These are phyloP conservation scores for Dolichoris vasculosae DNA, from an alignment of 1,140 invertebrate genomes.

Conservation along the genomic window DNA sequence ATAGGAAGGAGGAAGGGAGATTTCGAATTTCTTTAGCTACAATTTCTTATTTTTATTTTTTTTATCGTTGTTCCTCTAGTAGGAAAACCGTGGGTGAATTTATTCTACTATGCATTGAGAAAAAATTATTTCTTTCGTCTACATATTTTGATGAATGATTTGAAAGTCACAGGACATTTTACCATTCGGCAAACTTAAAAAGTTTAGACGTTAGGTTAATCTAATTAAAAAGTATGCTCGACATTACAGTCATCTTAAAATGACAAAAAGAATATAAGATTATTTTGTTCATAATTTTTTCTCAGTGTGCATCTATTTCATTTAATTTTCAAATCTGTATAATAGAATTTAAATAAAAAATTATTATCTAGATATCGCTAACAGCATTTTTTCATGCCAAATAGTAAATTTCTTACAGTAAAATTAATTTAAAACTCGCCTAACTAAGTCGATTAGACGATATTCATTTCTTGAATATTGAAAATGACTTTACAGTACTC, in stretches of 20 bases:
- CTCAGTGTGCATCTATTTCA: constrained; percentile 27
- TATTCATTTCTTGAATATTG: constrained; percentile 6
- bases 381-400: constrained; percentile 37
- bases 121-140: constrained; percentile 34
- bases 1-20: not conserved
- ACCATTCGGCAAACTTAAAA: not conserved
- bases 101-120: constrained; percentile 32
- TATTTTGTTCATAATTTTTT: constrained; percentile 16
- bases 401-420: constrained; percentile 41
- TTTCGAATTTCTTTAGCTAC: constrained; percentile 36
- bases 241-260: not conserved
- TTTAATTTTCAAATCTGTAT: constrained; percentile 20
- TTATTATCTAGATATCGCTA: constrained; percentile 45
- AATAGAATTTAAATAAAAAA: constrained; percentile 49
- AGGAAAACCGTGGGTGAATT: constrained; percentile 9
- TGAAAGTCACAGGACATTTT: not conserved
- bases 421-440: constrained; percentile 45
- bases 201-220: constrained; percentile 11
- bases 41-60: constrained; percentile 57
- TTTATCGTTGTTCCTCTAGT: constrained; percentile 39
- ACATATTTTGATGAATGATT: not conserved
- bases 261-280: not conserved
- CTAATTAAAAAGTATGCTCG: not conserved
- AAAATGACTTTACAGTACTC: constrained; percentile 36
- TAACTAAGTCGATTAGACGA: constrained; percentile 7